Base-by-base conservation (phyloP, 2,797 vertebrate species). In the Scolopax rusticola region DNA sequence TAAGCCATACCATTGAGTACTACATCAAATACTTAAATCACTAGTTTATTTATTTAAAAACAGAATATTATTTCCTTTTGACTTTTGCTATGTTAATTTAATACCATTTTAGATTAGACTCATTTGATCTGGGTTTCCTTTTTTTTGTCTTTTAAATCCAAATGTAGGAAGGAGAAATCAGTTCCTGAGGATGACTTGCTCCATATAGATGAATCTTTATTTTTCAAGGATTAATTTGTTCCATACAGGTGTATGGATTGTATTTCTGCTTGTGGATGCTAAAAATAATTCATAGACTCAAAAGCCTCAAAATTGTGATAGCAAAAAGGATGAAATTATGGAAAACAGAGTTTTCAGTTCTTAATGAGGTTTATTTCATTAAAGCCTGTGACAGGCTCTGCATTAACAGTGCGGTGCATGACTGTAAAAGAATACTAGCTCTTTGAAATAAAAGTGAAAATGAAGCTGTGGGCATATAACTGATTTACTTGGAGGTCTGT, bases 1-100 rank as follows among this genome's bases (percentile, higher is more conserved):
- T 99, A 92, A 97, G 98, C 94, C 94, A 59, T 73, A 63, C 75
- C 40, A 18, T 47, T 57, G 84, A 89, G 60, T 64, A 14, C 79
- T 63, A 20, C 43, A 30, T n/a, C 82, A 92, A 89, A 45, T 71
- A 3, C 60, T 77, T 81, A 43, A 65, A 76, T 89, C 30, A 28
- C 64, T 70, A 15, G 18, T 71, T 92, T 71, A 36, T 86, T 95
- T 91, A 32, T 81, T 57, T 81, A 20, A 92, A 87, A 77, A 28
- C 20, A 23, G 41, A 74, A 59, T 92, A 63, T 53, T 48, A 38
- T 59, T 96, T 90, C 50, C 33, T 91, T 67, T 68, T 59, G 10
- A 41, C 17, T 86, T 84, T 6, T 45, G 17, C 36, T 80, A 20
- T 80, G 64, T 86, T 75, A 43, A 47, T 90, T 60, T 70, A 83